phyloP scores from a whole-genome alignment of 2,113 vertebrate species.

The Myocastor coypus region DNA sequence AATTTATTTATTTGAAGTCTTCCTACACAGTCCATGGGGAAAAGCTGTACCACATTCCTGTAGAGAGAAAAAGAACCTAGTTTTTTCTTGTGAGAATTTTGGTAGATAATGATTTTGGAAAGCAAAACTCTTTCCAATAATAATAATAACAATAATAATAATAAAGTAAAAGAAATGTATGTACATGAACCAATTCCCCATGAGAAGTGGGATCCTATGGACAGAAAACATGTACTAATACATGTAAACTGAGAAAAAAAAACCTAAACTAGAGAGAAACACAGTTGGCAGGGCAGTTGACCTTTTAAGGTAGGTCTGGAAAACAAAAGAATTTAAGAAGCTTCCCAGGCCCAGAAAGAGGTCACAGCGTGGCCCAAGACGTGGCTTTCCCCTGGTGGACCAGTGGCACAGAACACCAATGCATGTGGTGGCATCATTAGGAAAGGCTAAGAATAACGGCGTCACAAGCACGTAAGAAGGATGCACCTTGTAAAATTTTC shows the following conservation, averaged over 20 bases:
- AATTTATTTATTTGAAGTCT: constrained; percentile 20
- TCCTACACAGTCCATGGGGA: background rate
- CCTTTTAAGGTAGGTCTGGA: background rate
- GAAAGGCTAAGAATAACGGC: background rate
- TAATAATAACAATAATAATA: no score
- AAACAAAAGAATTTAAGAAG: background rate
- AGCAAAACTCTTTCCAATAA: background rate
- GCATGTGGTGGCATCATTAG: background rate
- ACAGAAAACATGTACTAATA: background rate
- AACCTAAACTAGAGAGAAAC: no score
- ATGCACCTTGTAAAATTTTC: background rate
- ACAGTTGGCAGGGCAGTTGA: background rate
- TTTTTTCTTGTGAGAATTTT: background rate
- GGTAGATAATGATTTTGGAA: background rate
- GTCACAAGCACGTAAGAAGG: background rate
- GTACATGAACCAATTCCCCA: background rate
- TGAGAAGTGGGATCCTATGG: background rate
- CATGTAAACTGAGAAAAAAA: background rate
- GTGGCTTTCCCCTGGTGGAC: background rate
- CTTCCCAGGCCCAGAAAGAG: background rate
- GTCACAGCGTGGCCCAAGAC: no score
- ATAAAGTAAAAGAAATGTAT: background rate
- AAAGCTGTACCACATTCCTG: background rate
- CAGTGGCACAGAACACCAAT: background rate
- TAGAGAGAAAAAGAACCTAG: background rate